A percentile compares a stretch with the other conserved stretches of the same genome.
These are phyloP conservation scores for Melanotus villosus DNA, from an alignment of 2,888 invertebrate genomes.

Conservation along the genomic window DNA sequence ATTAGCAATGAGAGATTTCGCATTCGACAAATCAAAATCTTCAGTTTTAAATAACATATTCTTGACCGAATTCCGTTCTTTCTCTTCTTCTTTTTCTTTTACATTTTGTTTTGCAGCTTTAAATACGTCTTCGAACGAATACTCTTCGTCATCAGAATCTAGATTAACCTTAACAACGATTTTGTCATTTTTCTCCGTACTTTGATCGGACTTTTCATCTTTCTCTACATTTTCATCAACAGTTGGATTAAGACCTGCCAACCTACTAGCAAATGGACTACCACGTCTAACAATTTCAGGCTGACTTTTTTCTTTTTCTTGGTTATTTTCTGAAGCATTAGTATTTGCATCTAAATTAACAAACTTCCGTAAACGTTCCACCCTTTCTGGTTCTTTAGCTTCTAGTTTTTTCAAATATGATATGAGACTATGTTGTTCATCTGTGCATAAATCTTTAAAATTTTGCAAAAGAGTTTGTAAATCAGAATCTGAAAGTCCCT, in stretches of 20 bases:
- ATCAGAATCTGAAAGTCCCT: constrained; percentile 84
- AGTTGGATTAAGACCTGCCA: constrained; percentile 67
- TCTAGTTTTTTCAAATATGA: constrained; percentile 87
- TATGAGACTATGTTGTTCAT: constrained; percentile 88
- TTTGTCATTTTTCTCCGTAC: constrained; percentile 55
- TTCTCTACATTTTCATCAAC: constrained; percentile 62
- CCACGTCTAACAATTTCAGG: constrained; percentile 28
- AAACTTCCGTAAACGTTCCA: constrained; percentile 82
- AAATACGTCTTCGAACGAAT: constrained; percentile 87
- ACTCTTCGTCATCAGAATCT: constrained; percentile 83
- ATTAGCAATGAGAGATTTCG: constrained; percentile 75
- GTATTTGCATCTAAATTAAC: constrained; percentile 73
- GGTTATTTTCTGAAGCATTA: constrained; percentile 33
- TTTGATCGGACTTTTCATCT: constrained; percentile 47
- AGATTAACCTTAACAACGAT: constrained; percentile 66
- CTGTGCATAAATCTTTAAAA: constrained; percentile 83
- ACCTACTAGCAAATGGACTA: constrained; percentile 71
- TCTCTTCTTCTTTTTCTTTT: constrained; percentile 74
- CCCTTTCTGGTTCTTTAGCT: constrained; percentile 81
- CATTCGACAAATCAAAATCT: constrained; percentile 70
- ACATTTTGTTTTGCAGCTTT: constrained; percentile 83
- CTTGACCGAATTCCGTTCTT: constrained; percentile 60
- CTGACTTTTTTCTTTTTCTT: constrained; percentile 53
- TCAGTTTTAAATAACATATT: constrained; percentile 62
- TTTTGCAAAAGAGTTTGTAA: constrained; percentile 85